Conservation (phyloP, 2,888 invertebrate genomes). For the Ptycholaimellus sp. region DNA sequence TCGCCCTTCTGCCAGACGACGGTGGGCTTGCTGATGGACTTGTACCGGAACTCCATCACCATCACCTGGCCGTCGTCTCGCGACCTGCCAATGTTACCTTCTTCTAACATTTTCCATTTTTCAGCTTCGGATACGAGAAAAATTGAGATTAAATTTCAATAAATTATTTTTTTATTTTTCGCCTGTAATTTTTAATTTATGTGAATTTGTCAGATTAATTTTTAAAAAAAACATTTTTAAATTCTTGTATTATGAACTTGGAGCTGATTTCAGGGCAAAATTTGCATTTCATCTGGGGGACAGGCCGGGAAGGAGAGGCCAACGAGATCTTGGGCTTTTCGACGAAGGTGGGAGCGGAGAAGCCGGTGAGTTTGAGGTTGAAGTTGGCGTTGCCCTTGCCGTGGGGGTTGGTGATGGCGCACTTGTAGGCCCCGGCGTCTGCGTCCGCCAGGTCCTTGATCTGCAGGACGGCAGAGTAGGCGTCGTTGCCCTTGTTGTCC, state of each 20-base stretch:
- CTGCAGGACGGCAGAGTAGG: slow-evolving; percentile 23
- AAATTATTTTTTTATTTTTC: too few species aligned
- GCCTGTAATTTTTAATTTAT: too few species aligned
- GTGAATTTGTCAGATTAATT: too few species aligned
- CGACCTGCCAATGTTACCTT: too few species aligned
- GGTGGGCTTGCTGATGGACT: slow-evolving; percentile 74
- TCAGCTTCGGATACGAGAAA: too few species aligned
- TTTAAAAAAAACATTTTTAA: too few species aligned
- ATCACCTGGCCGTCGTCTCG: slow-evolving; percentile 88
- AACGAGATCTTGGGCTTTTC: slow-evolving; percentile 96
- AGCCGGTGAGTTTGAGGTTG: slow-evolving; percentile 25
- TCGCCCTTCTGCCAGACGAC: slow-evolving; percentile 84
- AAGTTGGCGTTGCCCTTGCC: slow-evolving; percentile 27
- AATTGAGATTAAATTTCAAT: too few species aligned
- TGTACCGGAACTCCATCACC: slow-evolving; percentile 74
- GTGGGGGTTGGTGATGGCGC: slow-evolving; percentile 25
- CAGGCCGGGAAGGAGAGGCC: too few species aligned
- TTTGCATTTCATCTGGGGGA: too few species aligned
- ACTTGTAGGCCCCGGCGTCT: slow-evolving; percentile 25
- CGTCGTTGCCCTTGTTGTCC: slow-evolving; percentile 21
- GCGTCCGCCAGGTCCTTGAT: slow-evolving; percentile 25
- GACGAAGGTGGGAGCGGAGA: slow-evolving; percentile 54
- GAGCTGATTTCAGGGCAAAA: too few species aligned
- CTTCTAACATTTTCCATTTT: too few species aligned
- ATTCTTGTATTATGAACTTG: too few species aligned